A percentile compares a stretch with the other conserved stretches of the same genome.
Conservation (phyloP, 2,888 invertebrate genomes). For the Drosophila dives region DNA sequence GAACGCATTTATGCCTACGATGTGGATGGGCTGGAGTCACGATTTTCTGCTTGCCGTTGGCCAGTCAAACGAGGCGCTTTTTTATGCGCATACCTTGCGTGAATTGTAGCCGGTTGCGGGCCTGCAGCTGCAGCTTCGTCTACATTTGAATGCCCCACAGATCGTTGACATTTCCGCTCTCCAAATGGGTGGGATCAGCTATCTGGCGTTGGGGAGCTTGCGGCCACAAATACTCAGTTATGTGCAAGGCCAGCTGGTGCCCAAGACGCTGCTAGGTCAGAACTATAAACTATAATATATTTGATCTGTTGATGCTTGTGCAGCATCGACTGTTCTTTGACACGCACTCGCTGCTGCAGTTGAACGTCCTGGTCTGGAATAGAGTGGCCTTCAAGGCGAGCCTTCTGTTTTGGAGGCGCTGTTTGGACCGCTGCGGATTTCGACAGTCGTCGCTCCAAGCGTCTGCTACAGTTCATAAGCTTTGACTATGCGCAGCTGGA, state of each 20-base stretch:
- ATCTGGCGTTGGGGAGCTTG: constrained; percentile 82
- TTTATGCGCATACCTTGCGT: constrained; percentile 79
- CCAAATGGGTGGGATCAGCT: constrained; percentile 84
- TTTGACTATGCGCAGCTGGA: constrained; percentile 68
- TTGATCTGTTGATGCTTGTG: constrained; percentile 84
- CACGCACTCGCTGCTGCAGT: constrained; percentile 79
- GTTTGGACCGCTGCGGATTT: constrained; percentile 67
- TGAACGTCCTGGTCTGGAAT: constrained; percentile 85
- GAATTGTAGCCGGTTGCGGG: constrained; percentile 44
- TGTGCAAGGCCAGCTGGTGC: constrained; percentile 77
- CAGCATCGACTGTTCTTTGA: constrained; percentile 84
- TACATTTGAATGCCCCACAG: constrained; percentile 67
- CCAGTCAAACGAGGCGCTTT: constrained; percentile 71
- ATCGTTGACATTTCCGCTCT: constrained; percentile 79
- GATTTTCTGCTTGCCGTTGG: constrained; percentile 82
- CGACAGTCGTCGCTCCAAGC: constrained; percentile 45
- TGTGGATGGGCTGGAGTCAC: constrained; percentile 63
- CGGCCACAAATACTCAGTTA: constrained; percentile 83
- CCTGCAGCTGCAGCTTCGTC: constrained; percentile 65
- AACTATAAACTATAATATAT: constrained; percentile 83
- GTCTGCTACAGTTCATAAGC: constrained; percentile 45
- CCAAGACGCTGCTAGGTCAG: constrained; percentile 81
- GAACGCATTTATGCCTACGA: constrained; percentile 79
- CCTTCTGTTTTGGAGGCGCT: constrained; percentile 70
- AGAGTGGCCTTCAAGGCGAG: constrained; percentile 83